phyloP scores from a whole-genome alignment of 2,888 invertebrate genomes.

The Microctonus hyperodae region DNA sequence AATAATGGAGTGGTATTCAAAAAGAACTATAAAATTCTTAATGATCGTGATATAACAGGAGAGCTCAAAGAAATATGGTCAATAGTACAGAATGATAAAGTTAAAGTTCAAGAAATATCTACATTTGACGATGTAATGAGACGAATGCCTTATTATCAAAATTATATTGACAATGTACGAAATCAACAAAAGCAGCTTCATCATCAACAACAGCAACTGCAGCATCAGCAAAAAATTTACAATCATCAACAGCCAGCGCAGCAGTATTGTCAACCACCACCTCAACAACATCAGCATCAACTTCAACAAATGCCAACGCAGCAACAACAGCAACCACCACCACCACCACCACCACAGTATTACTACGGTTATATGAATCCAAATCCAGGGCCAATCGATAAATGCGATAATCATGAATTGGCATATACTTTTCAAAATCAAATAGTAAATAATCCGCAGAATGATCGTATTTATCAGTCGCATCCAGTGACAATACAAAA shows the following conservation, averaged over 20 bases:
- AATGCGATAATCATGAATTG: slow-evolving; percentile 41
- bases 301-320: slow-evolving; percentile 33
- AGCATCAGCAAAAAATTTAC: slow-evolving; percentile 38
- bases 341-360: slow-evolving; percentile 41
- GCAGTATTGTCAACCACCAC: slow-evolving; percentile 31
- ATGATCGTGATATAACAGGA: slow-evolving; percentile 75
- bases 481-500: slow-evolving; percentile 43
- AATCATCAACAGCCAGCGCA: slow-evolving; percentile 40
- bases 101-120: slow-evolving; percentile 65
- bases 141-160: slow-evolving; percentile 49
- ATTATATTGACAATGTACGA: slow-evolving; percentile 40
- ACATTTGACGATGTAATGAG: slow-evolving; percentile 50
- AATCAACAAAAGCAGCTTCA: slow-evolving; percentile 23
- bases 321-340: slow-evolving; percentile 34
- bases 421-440: slow-evolving; percentile 43
- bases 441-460: slow-evolving; percentile 40
- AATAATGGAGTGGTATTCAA: slow-evolving; percentile 71
- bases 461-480: slow-evolving; percentile 46
- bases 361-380: slow-evolving; percentile 33
- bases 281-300: slow-evolving; percentile 23
- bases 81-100: slow-evolving; percentile 71
- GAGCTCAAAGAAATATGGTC: slow-evolving; percentile 79
- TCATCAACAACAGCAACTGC: slow-evolving; percentile 43
- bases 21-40: slow-evolving; percentile 67
- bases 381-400: slow-evolving; percentile 41